phyloP scores from a whole-genome alignment of 2,797 vertebrate genomes.

The Eupleurogrammus muticus region DNA sequence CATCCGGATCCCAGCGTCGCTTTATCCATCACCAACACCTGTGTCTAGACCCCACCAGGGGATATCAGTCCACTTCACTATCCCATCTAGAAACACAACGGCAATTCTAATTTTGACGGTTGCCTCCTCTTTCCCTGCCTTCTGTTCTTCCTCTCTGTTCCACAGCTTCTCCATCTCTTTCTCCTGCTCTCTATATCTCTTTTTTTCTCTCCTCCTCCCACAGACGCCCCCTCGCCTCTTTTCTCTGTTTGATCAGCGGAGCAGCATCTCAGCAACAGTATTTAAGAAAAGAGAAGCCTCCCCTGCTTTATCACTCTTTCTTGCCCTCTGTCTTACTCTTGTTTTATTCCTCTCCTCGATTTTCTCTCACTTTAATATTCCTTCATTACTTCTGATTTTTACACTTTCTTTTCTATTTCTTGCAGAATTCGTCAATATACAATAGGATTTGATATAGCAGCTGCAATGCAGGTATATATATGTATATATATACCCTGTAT shows the following conservation, averaged over 20 bases:
- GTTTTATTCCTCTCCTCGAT: conserved; percentile 37
- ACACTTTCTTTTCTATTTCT: conserved; percentile 33
- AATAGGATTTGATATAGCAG: conserved; percentile 29
- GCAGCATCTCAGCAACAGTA: conserved; percentile 72
- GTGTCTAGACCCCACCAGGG: too few species aligned
- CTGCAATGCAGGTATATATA: conserved; percentile 3
- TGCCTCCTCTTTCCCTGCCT: conserved; percentile 22
- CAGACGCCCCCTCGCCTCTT: conserved; percentile 66
- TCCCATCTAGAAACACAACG: too few species aligned
- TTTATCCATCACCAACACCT: too few species aligned
- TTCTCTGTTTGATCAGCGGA: conserved; percentile 72
- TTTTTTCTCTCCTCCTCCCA: conserved; percentile 62
- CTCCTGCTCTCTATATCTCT: conserved; percentile 53
- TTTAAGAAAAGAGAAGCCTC: conserved; percentile 69
- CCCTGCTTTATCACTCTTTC: conserved; percentile 50
- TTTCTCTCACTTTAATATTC: conserved; percentile 57
- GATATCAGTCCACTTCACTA: too few species aligned
- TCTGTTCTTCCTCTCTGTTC: conserved; percentile 38
- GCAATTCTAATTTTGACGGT: conserved; percentile 40
- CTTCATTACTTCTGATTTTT: conserved; percentile 38
- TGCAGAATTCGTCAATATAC: conserved; percentile 24
- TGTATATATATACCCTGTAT: conserved; percentile 2
- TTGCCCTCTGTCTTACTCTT: conserved; percentile 39
- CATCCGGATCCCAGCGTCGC: too few species aligned
- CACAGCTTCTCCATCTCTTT: conserved; percentile 48